These are phyloP conservation scores for Lasioglossum villosulum DNA, from an alignment of 2,888 invertebrate species.

Conservation along the genomic window DNA sequence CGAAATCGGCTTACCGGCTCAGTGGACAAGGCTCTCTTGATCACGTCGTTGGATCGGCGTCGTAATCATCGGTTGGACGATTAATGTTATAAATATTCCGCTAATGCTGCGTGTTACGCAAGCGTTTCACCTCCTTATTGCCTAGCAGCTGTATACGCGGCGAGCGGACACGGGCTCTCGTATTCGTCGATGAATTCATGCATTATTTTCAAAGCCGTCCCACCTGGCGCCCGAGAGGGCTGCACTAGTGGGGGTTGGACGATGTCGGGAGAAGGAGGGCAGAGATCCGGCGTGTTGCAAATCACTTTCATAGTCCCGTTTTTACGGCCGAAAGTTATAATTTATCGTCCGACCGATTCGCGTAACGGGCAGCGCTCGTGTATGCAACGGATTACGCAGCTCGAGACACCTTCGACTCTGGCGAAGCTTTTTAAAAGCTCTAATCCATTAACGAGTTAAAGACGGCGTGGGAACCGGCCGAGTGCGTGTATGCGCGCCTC, in stretches of 20 bases:
- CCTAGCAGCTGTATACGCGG: constrained; percentile 41
- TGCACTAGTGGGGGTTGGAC: neutral
- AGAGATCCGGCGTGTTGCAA: constrained; percentile 67
- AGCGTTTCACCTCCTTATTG: constrained; percentile 55
- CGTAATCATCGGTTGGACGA: constrained; percentile 72
- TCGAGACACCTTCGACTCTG: constrained; percentile 50
- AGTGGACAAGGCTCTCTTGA: constrained; percentile 61
- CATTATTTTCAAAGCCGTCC: constrained; percentile 54
- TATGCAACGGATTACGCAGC: constrained; percentile 66
- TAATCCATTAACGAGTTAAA: constrained; percentile 72
- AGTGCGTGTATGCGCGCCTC: constrained; percentile 47
- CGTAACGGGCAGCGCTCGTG: constrained; percentile 55
- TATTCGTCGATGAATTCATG: constrained; percentile 63
- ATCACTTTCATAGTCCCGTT: constrained; percentile 79
- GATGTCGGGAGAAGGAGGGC: neutral
- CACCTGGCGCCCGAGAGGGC: constrained; percentile 13
- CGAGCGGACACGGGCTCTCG: constrained; percentile 55
- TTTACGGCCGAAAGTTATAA: constrained; percentile 78
- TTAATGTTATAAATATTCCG: constrained; percentile 77
- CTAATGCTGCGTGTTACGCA: constrained; percentile 67
- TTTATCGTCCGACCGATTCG: constrained; percentile 72
- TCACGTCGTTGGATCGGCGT: constrained; percentile 45
- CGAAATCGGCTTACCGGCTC: constrained; percentile 46
- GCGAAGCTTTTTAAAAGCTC: constrained; percentile 67
- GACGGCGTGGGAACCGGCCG: constrained; percentile 72